These are phyloP conservation scores for Harpagifer antarcticus DNA, from an alignment of 2,797 vertebrate species.

Conservation along the genomic window DNA sequence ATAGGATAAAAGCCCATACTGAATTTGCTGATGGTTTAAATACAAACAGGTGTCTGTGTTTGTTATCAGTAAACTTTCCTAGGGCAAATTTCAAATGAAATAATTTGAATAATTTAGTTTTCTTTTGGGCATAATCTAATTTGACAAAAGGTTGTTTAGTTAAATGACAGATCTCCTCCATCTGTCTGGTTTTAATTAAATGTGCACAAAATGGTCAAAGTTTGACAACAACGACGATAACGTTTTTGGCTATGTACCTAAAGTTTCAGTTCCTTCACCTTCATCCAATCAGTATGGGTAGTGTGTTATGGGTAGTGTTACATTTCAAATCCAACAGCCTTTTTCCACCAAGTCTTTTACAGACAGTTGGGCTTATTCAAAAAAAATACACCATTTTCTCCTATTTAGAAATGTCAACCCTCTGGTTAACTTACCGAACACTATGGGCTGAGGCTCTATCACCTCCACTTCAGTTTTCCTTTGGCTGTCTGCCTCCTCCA, in stretches of 20 bases:
- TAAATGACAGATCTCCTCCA: not conserved
- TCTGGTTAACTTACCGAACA: slow-evolving; percentile 86
- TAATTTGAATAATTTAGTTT: not conserved
- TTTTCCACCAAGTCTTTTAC: slow-evolving; percentile 1
- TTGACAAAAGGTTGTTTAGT: not conserved
- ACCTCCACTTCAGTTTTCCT: slow-evolving; percentile 89
- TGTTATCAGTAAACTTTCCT: not conserved
- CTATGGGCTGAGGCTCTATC: slow-evolving; percentile 88
- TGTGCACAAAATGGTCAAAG: no score
- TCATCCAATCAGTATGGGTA: not conserved
- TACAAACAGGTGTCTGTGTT: not conserved
- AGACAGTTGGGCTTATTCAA: not conserved
- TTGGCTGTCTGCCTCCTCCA: slow-evolving; percentile 89
- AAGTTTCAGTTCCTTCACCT: not conserved
- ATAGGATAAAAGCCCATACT: not conserved
- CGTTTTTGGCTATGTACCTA: not conserved
- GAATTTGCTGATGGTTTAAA: not conserved
- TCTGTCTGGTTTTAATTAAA: not conserved
- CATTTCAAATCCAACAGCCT: not conserved
- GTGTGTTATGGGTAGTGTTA: no score
- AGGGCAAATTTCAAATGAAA: not conserved
- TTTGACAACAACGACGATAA: not conserved
- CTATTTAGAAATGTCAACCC: slow-evolving; percentile 1
- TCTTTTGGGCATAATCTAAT: not conserved
- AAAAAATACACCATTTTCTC: slow-evolving; percentile 4